Conservation (phyloP, 2,113 vertebrate species). For the Tapirus terrestris region DNA sequence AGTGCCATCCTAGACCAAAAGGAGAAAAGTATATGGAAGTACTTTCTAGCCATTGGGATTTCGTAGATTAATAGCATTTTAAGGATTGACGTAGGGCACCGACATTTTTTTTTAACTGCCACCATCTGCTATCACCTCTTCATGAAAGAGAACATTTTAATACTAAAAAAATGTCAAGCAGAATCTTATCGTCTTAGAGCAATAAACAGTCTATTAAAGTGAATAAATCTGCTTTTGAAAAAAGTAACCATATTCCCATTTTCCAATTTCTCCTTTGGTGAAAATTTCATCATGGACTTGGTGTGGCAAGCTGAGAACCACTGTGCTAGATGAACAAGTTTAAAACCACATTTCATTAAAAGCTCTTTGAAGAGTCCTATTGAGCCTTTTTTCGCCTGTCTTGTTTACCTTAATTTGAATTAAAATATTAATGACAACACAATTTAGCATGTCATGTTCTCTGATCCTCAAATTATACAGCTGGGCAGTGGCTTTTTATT, state of each 20-base stretch:
- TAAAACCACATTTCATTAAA: background rate
- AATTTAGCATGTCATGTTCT: conserved; percentile 22
- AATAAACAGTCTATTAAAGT: background rate
- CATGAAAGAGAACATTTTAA: conserved; percentile 42
- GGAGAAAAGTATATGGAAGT: background rate
- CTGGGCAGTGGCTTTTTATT: background rate
- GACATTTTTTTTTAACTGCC: background rate
- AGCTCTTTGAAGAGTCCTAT: background rate
- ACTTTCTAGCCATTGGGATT: background rate
- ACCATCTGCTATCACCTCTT: conserved; percentile 12
- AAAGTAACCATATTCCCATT: background rate
- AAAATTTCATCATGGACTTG: conserved; percentile 14
- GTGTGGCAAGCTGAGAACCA: background rate
- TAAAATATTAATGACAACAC: conserved; percentile 13
- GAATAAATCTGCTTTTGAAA: conserved; percentile 44
- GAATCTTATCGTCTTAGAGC: background rate
- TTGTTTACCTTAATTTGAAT: conserved; percentile 21
- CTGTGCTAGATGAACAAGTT: conserved; percentile 12
- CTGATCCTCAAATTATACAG: conserved; percentile 13
- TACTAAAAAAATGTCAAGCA: background rate
- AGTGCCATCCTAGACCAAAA: background rate
- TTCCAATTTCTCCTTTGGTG: conserved; percentile 17
- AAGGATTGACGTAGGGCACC: background rate
- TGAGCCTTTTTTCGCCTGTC: background rate
- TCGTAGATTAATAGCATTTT: background rate